Percentiles rank a stretch among this genome's conserved stretches.
These are phyloP conservation scores for Xyrichtys novacula DNA, from an alignment of 2,797 vertebrate genomes.

Conservation along the genomic window DNA sequence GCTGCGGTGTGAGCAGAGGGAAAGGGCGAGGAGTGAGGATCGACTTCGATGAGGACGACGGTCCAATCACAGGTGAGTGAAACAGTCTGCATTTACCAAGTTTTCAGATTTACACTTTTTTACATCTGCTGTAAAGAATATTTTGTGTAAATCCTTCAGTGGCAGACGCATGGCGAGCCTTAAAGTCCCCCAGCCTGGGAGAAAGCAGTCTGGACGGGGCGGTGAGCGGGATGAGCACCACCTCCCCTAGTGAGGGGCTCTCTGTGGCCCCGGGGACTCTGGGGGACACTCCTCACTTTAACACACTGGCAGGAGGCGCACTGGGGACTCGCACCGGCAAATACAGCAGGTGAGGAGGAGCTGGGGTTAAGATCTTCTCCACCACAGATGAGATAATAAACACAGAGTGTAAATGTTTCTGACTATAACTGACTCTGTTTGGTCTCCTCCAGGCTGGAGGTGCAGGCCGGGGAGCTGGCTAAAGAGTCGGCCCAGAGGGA, in stretches of 20 bases:
- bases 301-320: constrained; percentile 92
- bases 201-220: constrained; percentile 97
- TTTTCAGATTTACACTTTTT: not conserved
- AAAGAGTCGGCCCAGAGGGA: constrained; percentile 94
- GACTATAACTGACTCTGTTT: not conserved
- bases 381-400: too few species aligned
- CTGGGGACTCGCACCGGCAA: constrained; percentile 90
- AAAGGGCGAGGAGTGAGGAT: constrained; percentile 96
- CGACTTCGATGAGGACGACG: constrained; percentile 97
- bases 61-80: constrained; percentile 94
- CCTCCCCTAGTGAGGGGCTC: constrained; percentile 88
- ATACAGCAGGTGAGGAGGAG: constrained; percentile 87
- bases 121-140: not conserved
- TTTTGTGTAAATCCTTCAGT: constrained; percentile 36
- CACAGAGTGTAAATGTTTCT: too few species aligned
- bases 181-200: constrained; percentile 97
- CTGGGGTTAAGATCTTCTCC: too few species aligned
- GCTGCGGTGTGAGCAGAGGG: constrained; percentile 96
- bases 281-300: constrained; percentile 93
- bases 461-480: constrained; percentile 92
- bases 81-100: too few species aligned
- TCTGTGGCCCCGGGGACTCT: constrained; percentile 88
- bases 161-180: constrained; percentile 96
- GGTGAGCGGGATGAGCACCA: constrained; percentile 95
- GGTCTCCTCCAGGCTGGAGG: constrained; percentile 89